These are phyloP conservation scores for Drosophila tani DNA, from an alignment of 1,140 invertebrate genomes.

Conservation along the genomic window DNA sequence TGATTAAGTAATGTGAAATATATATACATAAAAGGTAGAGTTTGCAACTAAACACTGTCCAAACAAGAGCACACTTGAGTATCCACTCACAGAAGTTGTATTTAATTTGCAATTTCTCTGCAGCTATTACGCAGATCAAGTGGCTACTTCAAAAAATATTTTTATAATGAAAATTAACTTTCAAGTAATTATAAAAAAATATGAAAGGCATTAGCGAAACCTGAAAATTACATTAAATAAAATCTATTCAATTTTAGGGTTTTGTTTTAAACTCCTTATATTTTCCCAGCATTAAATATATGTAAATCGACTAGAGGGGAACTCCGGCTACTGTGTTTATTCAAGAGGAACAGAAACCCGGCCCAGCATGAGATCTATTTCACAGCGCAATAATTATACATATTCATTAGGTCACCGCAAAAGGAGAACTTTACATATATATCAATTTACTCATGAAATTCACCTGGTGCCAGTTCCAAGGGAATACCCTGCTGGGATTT, in stretches of 20 bases:
- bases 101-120: not conserved
- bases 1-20: not conserved
- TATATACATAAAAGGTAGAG: not conserved
- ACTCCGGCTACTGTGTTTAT: constrained; percentile 2
- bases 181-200: not conserved
- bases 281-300: constrained; percentile 35
- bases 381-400: constrained; percentile 9
- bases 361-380: constrained; percentile 2
- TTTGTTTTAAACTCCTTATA: not conserved
- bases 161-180: not conserved
- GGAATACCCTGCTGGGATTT: constrained; percentile 36
- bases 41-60: not conserved
- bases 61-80: not conserved
- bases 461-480: constrained; percentile 7
- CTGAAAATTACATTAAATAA: not conserved
- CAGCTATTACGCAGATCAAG: not conserved
- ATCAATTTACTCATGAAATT: not conserved
- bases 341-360: constrained; percentile 34
- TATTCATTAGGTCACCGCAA: constrained; percentile 42
- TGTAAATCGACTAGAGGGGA: constrained; percentile 16
- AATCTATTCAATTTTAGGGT: not conserved
- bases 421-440: constrained; percentile 13
- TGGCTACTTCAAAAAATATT: not conserved
- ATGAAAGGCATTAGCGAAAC: too few species aligned
- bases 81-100: not conserved